These are phyloP conservation scores for Notolabrus celidotus DNA, from an alignment of 2,797 vertebrate species.

Conservation along the genomic window DNA sequence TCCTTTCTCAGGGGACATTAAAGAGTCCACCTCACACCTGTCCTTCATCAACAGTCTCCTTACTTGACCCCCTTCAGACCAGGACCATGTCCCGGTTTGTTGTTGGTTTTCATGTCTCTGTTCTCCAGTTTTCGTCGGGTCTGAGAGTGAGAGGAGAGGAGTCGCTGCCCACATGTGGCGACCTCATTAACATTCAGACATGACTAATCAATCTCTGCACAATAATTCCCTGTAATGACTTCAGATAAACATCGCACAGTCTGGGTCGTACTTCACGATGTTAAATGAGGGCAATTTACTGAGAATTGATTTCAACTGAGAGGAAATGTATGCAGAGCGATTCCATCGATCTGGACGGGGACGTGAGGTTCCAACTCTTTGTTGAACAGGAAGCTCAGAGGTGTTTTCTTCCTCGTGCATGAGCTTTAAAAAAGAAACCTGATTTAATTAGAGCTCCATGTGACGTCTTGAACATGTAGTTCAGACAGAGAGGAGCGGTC, in stretches of 20 bases:
- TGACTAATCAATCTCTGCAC: conserved; percentile 75
- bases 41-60: no score
- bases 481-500: no score
- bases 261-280: conserved; percentile 61
- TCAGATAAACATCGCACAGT: conserved; percentile 79
- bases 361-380: neutral
- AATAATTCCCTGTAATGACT: conserved; percentile 79
- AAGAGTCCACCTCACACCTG: no score
- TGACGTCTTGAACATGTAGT: no score
- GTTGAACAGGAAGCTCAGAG: neutral
- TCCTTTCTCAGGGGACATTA: no score
- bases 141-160: no score
- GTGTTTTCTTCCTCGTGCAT: no score
- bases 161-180: conserved; percentile 43
- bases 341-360: conserved; percentile 45
- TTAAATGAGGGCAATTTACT: conserved; percentile 83
- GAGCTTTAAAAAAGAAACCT: no score
- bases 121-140: no score
- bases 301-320: conserved; percentile 70
- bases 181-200: conserved; percentile 75
- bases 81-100: no score
- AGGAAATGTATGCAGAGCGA: conserved; percentile 64
- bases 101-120: no score
- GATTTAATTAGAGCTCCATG: neutral
- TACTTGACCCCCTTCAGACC: no score